Conservation (phyloP, 2,888 invertebrate species). For the Volucella inanis region DNA sequence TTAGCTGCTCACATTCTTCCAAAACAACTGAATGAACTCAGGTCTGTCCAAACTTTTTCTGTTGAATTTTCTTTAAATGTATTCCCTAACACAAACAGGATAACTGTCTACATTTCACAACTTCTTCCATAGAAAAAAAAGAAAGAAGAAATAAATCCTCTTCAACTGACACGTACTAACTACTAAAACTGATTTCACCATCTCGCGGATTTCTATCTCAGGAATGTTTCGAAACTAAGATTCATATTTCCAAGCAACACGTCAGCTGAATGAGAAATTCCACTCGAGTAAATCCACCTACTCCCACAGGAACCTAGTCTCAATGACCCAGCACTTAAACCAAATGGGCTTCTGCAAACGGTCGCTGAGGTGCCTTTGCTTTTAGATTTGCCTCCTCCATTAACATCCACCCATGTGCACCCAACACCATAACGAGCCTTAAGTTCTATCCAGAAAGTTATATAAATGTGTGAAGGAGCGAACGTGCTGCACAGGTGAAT, state of each 20-base stretch:
- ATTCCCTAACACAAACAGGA: neutral
- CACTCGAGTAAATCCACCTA: constrained; percentile 18
- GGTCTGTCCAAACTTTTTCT: too few species aligned
- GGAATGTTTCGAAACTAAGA: constrained; percentile 17
- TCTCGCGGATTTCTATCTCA: constrained; percentile 26
- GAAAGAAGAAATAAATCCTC: neutral
- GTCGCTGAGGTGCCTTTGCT: constrained; percentile 26
- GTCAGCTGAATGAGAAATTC: constrained; percentile 57
- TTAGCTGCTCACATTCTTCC: neutral
- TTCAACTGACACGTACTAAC: neutral
- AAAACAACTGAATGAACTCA: neutral
- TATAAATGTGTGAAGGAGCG: constrained; percentile 61
- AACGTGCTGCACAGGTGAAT: constrained; percentile 68
- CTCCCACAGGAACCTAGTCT: constrained; percentile 28
- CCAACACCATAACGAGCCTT: constrained; percentile 46
- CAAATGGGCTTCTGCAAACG: constrained; percentile 51
- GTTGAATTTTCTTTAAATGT: neutral
- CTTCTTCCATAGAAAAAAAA: neutral
- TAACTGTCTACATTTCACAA: neutral
- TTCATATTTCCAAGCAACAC: constrained; percentile 40
- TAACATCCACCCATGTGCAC: too few species aligned
- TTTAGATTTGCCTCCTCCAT: neutral
- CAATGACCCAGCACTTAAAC: constrained; percentile 16
- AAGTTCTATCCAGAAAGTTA: constrained; percentile 51
- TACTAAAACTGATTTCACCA: constrained; percentile 42